phyloP scores from a whole-genome alignment of 2,888 invertebrate genomes.

The Drosophila melanocephala region DNA sequence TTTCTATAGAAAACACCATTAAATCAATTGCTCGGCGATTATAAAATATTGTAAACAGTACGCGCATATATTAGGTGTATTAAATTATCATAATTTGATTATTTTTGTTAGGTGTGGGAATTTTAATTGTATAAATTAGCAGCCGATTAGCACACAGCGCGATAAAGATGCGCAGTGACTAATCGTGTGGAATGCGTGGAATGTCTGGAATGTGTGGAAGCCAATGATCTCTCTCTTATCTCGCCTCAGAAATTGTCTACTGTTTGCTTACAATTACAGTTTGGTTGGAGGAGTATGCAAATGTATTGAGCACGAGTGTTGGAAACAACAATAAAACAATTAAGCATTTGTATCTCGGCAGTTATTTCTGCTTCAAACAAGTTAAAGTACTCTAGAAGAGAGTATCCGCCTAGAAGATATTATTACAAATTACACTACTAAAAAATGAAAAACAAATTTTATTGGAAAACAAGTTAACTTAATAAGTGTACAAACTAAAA shows the following conservation, averaged over 20 bases:
- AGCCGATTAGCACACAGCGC: neutral
- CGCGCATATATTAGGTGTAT: neutral
- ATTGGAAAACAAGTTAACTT: conserved; percentile 73
- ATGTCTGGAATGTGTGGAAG: neutral
- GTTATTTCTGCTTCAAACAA: neutral
- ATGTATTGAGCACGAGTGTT: neutral
- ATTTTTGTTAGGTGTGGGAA: neutral
- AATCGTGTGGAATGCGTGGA: neutral
- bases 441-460: conserved; percentile 68
- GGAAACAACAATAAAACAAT: neutral
- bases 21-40: neutral
- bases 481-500: conserved; percentile 45
- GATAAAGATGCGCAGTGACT: neutral
- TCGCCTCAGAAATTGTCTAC: neutral
- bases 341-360: neutral
- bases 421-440: conserved; percentile 31
- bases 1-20: neutral
- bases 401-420: neutral
- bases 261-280: neutral
- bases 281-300: neutral
- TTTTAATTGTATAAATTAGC: neutral
- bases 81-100: neutral
- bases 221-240: neutral
- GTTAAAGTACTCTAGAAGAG: neutral
- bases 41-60: neutral